Percentiles rank a stretch among this genome's conserved stretches.
These are phyloP conservation scores for Pterois miles DNA, from an alignment of 2,797 vertebrate species.

Conservation along the genomic window DNA sequence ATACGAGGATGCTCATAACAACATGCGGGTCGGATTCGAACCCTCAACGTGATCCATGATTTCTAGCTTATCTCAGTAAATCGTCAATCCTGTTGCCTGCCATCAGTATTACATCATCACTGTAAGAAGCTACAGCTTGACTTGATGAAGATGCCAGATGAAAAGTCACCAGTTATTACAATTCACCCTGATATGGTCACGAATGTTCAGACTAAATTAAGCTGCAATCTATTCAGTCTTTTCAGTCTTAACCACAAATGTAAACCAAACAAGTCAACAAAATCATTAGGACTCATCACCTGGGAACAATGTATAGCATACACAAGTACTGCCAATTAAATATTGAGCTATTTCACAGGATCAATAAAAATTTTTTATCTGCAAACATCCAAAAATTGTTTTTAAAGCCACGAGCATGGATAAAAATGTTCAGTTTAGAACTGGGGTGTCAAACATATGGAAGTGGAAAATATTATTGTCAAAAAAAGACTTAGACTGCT, in stretches of 20 bases:
- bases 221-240: neutral
- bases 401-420: fast-evolving
- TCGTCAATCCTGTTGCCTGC: neutral
- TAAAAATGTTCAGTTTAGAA: neutral
- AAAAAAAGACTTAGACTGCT: too few relatives aligned
- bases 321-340: neutral
- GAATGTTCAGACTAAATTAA: neutral
- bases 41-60: neutral
- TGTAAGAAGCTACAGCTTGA: neutral
- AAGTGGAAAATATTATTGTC: too few relatives aligned
- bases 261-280: neutral
- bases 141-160: neutral
- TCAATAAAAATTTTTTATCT: neutral
- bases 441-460: too few relatives aligned
- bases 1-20: neutral
- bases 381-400: neutral
- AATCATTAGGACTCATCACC: neutral
- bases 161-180: neutral
- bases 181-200: neutral
- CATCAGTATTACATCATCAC: neutral
- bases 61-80: neutral
- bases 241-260: neutral
- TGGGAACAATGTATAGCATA: neutral
- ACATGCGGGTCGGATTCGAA: neutral
- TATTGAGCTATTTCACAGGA: neutral